Percentiles rank a stretch among this genome's conserved stretches.
Conservation (phyloP, 2,797 vertebrate species). For the Gallinago solitaria region DNA sequence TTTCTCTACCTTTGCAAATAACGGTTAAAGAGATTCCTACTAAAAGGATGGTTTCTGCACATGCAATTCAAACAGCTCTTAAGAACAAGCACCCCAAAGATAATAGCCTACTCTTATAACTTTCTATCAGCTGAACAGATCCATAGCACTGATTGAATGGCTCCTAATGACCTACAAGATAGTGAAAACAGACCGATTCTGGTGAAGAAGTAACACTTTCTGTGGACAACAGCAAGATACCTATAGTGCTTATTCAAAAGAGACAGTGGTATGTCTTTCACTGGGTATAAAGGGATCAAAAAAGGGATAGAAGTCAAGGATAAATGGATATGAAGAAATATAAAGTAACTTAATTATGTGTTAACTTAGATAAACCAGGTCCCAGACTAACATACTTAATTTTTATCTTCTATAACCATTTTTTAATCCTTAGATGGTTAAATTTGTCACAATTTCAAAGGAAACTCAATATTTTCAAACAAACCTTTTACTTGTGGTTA, state of each 20-base stretch:
- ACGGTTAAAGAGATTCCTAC: neutral
- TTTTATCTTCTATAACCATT: neutral
- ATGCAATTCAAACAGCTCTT: neutral
- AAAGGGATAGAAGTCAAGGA: neutral
- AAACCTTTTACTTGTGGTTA: neutral
- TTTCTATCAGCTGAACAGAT: neutral
- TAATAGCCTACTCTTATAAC: neutral
- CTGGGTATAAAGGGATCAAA: neutral
- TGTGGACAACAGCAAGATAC: neutral
- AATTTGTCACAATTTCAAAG: neutral
- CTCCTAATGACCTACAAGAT: neutral
- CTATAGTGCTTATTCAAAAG: neutral
- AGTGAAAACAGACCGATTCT: neutral
- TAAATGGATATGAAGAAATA: neutral
- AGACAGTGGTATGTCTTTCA: neutral
- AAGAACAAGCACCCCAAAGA: neutral
- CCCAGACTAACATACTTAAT: neutral
- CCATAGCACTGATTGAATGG: neutral
- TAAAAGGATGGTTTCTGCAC: neutral
- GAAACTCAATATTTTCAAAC: neutral
- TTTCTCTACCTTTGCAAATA: neutral
- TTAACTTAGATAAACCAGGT: neutral
- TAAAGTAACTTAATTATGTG: neutral
- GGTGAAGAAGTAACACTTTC: neutral
- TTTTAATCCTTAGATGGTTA: neutral